Conservation (phyloP, 2,888 invertebrate species). For the Balanococcus diminutus region DNA sequence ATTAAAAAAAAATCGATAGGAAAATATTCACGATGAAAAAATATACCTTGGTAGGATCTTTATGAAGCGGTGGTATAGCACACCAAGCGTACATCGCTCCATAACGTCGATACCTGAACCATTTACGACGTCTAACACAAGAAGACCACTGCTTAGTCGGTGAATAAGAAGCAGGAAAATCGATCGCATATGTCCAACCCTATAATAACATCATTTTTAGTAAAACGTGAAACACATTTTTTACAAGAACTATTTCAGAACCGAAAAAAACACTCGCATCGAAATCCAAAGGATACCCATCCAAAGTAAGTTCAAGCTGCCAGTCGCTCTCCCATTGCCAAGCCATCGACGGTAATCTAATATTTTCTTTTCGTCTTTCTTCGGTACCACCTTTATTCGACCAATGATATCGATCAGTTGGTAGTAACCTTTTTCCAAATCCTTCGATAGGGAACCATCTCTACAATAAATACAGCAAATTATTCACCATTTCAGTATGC, state of each 20-base stretch:
- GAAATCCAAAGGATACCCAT: slow-evolving; percentile 85
- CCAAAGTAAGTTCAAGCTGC: slow-evolving; percentile 81
- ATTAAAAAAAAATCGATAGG: background rate
- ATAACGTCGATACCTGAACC: slow-evolving; percentile 86
- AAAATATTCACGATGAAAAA: background rate
- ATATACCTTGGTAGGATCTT: slow-evolving; percentile 79
- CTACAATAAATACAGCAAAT: slow-evolving; percentile 60
- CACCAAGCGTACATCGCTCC: slow-evolving; percentile 92
- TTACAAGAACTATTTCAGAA: background rate
- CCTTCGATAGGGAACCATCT: slow-evolving; percentile 91
- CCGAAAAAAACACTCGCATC: slow-evolving; percentile 66
- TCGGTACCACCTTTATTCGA: slow-evolving; percentile 83
- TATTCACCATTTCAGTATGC: background rate
- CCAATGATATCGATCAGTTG: slow-evolving; percentile 86
- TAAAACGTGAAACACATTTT: background rate
- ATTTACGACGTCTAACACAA: slow-evolving; percentile 85
- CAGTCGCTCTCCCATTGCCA: slow-evolving; percentile 98
- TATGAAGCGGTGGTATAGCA: slow-evolving; percentile 84
- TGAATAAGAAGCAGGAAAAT: slow-evolving; percentile 84
- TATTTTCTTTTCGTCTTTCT: slow-evolving; percentile 78
- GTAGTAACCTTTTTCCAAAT: slow-evolving; percentile 80
- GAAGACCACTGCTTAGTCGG: slow-evolving; percentile 86
- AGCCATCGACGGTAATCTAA: slow-evolving; percentile 87
- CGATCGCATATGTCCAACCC: slow-evolving; percentile 91
- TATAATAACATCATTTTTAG: slow-evolving; percentile 58